Percentiles rank a stretch among this genome's conserved stretches.
These are phyloP conservation scores for Anguilla obscura DNA, from an alignment of 2,797 vertebrate genomes.

Conservation along the genomic window DNA sequence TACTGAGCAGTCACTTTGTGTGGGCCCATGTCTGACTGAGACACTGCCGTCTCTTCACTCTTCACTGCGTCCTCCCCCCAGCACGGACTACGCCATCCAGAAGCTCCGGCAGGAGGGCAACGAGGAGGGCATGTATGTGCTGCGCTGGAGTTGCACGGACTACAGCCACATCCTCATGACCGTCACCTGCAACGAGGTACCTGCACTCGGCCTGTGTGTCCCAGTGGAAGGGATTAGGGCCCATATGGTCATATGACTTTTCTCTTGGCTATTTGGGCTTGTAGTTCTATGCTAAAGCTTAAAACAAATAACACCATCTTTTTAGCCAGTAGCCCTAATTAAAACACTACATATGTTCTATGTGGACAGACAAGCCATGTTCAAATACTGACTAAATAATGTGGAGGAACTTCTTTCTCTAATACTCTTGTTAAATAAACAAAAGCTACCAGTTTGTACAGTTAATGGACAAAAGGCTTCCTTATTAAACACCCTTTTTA, in stretches of 20 bases:
- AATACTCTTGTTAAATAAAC: not conserved
- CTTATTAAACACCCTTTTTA: not conserved
- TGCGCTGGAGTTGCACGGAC: conserved; percentile 95
- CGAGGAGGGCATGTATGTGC: conserved; percentile 86
- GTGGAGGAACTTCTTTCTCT: not conserved
- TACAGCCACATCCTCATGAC: conserved; percentile 96
- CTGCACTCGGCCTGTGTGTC: not conserved
- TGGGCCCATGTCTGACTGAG: not conserved
- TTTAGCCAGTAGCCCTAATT: not conserved
- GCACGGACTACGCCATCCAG: conserved; percentile 91
- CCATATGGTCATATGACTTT: not conserved
- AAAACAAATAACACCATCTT: not conserved
- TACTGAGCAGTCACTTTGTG: not conserved
- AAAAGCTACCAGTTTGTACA: not conserved
- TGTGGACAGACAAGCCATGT: not conserved
- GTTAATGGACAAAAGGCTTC: not conserved
- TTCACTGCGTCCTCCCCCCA: conserved; percentile 50
- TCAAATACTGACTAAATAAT: not conserved
- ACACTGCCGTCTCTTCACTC: not conserved
- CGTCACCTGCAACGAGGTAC: conserved; percentile 90
- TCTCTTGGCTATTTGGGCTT: not conserved
- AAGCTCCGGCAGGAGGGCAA: conserved; percentile 93
- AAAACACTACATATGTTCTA: not conserved
- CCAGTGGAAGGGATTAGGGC: not conserved
- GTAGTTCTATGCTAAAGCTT: not conserved